A percentile compares a stretch with the other conserved stretches of the same genome.
Conservation (phyloP, 30 jellyfish, hydroid and myxozoan species). For the Aurelia sp. region DNA sequence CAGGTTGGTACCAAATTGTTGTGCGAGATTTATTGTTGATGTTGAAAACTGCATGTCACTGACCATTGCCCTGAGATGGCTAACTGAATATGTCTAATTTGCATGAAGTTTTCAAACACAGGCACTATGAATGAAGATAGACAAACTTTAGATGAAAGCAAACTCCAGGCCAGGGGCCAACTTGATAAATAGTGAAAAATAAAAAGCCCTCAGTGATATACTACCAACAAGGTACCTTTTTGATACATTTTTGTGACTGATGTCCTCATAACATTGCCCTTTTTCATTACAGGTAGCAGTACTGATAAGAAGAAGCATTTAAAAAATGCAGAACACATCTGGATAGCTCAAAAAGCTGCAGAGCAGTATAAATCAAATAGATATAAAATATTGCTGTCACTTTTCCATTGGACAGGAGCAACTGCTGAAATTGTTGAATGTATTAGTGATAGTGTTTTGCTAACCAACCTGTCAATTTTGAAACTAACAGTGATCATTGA, state of each 20-base stretch:
- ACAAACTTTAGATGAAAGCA: too few relatives aligned
- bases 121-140: too few relatives aligned
- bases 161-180: too few relatives aligned
- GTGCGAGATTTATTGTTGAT: too few relatives aligned
- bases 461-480: slow-evolving; percentile 42
- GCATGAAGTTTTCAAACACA: too few relatives aligned
- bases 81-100: too few relatives aligned
- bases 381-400: background rate
- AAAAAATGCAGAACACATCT: slow-evolving; percentile 1
- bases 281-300: background rate
- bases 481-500: slow-evolving; percentile 53
- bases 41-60: too few relatives aligned
- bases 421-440: slow-evolving; percentile 18
- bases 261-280: background rate
- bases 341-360: background rate
- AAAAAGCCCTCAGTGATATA: too few relatives aligned
- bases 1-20: too few relatives aligned
- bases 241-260: background rate
- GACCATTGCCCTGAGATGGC: too few relatives aligned
- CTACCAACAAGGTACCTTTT: background rate
- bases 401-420: slow-evolving; percentile 30
- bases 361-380: background rate
- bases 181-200: too few relatives aligned
- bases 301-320: background rate
- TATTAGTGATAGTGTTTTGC: background rate